These are phyloP conservation scores for Chaetodon trifascialis DNA, from an alignment of 2,113 vertebrate genomes.

Conservation along the genomic window DNA sequence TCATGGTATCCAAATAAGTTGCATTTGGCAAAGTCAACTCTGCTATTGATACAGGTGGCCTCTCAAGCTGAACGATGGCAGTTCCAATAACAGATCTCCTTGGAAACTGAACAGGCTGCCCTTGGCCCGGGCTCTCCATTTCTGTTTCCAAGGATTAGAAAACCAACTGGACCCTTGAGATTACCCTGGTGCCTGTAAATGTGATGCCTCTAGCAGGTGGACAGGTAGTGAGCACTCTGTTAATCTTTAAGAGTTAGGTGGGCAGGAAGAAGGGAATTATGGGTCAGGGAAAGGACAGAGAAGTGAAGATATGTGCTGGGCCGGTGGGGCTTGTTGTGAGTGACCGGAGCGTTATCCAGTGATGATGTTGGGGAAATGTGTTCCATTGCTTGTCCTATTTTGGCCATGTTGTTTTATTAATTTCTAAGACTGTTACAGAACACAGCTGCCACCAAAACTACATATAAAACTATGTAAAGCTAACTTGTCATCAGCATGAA, in stretches of 20 bases:
- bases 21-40: constrained; percentile 59
- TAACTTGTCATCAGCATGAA: neutral
- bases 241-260: constrained; percentile 79
- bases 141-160: constrained; percentile 76
- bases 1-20: constrained; percentile 62
- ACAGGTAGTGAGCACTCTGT: constrained; percentile 76
- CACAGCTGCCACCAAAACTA: neutral
- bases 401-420: neutral
- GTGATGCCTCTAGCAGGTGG: constrained; percentile 84
- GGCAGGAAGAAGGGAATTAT: constrained; percentile 82
- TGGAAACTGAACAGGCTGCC: constrained; percentile 64
- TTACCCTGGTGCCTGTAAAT: constrained; percentile 71
- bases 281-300: constrained; percentile 77
- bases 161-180: constrained; percentile 76
- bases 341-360: neutral
- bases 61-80: constrained; percentile 66
- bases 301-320: constrained; percentile 46
- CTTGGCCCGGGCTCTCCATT: constrained; percentile 50
- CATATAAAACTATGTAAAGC: neutral
- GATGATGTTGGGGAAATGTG: constrained; percentile 24
- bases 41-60: constrained; percentile 69
- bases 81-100: constrained; percentile 63
- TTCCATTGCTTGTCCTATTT: neutral
- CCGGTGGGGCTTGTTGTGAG: constrained; percentile 36
- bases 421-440: neutral